These are phyloP conservation scores for Pseudochirops corinnae DNA, from an alignment of 2,797 vertebrate species.

Conservation along the genomic window DNA sequence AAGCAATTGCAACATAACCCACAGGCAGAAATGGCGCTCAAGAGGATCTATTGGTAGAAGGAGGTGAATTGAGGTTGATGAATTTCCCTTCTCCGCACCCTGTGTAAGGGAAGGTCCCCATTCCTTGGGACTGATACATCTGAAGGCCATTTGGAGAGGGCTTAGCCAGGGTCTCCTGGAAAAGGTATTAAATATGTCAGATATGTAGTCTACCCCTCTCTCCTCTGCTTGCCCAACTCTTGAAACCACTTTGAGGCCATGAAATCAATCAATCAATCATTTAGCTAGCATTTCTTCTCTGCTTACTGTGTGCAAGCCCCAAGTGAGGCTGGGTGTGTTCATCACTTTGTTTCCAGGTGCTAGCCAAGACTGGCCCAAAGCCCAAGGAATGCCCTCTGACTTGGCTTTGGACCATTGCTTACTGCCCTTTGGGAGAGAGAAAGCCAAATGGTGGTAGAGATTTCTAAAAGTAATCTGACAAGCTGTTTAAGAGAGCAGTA, in stretches of 20 bases:
- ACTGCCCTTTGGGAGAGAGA: neutral
- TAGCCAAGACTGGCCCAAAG: neutral
- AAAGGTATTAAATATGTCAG: neutral
- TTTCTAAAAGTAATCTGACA: conserved; percentile 56
- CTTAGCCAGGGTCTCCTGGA: neutral
- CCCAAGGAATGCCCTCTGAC: conserved; percentile 1
- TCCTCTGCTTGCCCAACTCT: neutral
- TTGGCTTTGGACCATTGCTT: conserved; percentile 50
- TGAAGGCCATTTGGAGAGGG: neutral
- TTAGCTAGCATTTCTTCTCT: neutral
- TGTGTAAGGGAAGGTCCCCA: neutral
- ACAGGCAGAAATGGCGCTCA: neutral
- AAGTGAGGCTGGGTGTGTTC: neutral
- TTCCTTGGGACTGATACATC: neutral
- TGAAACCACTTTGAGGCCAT: neutral
- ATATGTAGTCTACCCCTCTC: neutral
- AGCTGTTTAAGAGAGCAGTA: conserved; percentile 49
- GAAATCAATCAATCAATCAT: neutral
- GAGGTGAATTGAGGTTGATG: neutral
- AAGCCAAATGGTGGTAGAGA: conserved; percentile 29
- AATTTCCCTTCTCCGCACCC: neutral
- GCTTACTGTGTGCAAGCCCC: neutral
- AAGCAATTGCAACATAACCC: neutral
- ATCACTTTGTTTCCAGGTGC: neutral
- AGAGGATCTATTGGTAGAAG: neutral